Conservation (phyloP, 2,888 invertebrate species). For the Drosophila dives region DNA sequence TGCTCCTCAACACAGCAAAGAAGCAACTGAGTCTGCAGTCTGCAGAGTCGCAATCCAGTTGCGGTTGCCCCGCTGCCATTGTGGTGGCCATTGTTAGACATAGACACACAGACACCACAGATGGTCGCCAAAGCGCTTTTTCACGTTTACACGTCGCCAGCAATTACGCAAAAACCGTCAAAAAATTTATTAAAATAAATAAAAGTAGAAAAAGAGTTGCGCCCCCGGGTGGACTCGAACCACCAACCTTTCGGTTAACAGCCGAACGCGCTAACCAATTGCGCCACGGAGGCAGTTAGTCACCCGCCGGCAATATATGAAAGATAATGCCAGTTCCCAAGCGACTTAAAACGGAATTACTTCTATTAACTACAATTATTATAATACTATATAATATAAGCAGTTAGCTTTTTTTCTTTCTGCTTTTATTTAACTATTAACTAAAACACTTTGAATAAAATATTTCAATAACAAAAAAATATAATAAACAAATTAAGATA, state of each 20-base stretch:
- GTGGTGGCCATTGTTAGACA: constrained; percentile 76
- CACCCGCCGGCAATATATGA: accelerated
- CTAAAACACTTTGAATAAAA: neutral
- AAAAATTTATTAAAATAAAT: neutral
- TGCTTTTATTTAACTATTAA: neutral
- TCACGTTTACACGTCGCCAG: constrained; percentile 55
- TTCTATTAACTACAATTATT: neutral
- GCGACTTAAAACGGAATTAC: neutral
- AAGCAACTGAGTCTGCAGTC: constrained; percentile 8
- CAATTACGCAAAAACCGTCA: neutral
- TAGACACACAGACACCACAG: constrained; percentile 67
- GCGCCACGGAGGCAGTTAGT: constrained; percentile 90
- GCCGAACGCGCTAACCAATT: constrained; percentile 99
- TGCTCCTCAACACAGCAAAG: constrained; percentile 32
- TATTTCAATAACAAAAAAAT: neutral
- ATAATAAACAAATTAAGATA: neutral
- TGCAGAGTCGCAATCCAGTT: constrained; percentile 10
- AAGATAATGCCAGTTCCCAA: neutral
- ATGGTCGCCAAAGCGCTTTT: constrained; percentile 24
- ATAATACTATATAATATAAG: neutral
- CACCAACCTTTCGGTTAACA: constrained; percentile 99
- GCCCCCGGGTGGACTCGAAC: constrained; percentile 99
- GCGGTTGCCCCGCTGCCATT: constrained; percentile 53
- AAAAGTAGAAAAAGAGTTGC: constrained; percentile 73
- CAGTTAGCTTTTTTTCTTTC: neutral